Evolutionary conservation across 2,113 vertebrate species (phyloP), one percentile per base, ranked within the genome.

Genomic region (Alces alces): DNA sequence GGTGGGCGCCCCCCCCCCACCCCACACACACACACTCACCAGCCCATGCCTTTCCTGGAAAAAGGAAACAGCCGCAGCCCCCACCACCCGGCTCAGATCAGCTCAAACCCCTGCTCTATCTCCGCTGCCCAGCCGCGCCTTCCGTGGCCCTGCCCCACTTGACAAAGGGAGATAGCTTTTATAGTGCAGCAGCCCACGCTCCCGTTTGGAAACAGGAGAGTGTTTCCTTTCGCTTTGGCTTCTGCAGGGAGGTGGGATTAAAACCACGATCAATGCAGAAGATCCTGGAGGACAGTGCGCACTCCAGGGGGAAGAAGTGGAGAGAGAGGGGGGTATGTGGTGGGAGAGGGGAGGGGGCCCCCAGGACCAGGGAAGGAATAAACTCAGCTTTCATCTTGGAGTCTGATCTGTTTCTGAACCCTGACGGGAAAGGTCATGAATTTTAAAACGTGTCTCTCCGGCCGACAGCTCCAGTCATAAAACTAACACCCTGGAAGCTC

Each of bases 341-440:
- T 94, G 54, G 96, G 91, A 50, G 57, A 97, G 7, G 93, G 60
- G 89, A 95, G 97, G 96, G 84, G 0, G 55, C 95, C 94, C 64
- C 87, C 93, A 96, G 98, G 96, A 98, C 61, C 80, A 0, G 13
- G 25, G 83, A 86, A 86, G 57, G 97, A 96, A 92, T 97, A 95
- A 98, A 97, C 97, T 55, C 64, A 70, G 82, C 98, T 98, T 98
- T 99, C 98, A 97, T 99, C 98, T 98, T 88, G 54, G 61, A 98
- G 98, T 90, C 94, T 97, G 98, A 98, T 98, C 97, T 2, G 0
- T 93, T 98, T 97, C 97, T 98, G 98, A 99, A 98, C 98, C 93
- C 97, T 98, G 98, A 97, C 97, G 93, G 98, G 98, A 98, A 98
- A 98, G 98, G 97, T 98, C 98, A 98, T 98, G 98, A 98, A 98